Percentiles rank a stretch among this genome's conserved stretches.
Conservation (phyloP, 2,113 vertebrate species). For the Mobula hypostoma region DNA sequence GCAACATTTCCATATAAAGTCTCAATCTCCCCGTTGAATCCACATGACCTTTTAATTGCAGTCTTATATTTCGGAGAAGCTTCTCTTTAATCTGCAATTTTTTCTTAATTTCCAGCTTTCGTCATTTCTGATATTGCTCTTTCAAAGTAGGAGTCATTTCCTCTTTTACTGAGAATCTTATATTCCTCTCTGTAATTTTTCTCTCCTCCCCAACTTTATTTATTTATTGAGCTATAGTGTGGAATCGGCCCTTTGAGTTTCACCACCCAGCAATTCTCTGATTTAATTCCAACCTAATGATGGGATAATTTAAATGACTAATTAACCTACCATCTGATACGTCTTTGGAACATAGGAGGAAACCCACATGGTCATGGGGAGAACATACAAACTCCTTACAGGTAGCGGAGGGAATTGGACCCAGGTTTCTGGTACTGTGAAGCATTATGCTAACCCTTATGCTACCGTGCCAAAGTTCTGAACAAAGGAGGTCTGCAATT, state of each 20-base stretch:
- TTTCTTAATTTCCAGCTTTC: neutral
- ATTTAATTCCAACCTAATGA: no score
- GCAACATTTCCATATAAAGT: neutral
- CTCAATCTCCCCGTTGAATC: neutral
- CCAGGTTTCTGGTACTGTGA: no score
- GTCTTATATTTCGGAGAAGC: neutral
- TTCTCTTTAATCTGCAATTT: neutral
- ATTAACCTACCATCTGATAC: no score
- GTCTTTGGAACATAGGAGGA: no score
- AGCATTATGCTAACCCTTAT: no score
- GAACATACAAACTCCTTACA: no score
- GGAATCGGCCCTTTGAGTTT: no score
- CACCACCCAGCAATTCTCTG: no score
- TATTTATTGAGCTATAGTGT: no score
- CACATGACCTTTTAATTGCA: constrained; percentile 9
- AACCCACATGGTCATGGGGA: no score
- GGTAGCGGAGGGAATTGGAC: no score
- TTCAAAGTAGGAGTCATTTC: neutral
- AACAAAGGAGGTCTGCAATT: neutral
- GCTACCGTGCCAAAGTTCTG: neutral
- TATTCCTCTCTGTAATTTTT: neutral
- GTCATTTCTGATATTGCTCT: neutral
- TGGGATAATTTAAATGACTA: no score
- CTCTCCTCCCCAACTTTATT: neutral
- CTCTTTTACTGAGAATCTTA: neutral